Base-by-base conservation (phyloP, 2,797 vertebrate species). In the Channa striata region DNA sequence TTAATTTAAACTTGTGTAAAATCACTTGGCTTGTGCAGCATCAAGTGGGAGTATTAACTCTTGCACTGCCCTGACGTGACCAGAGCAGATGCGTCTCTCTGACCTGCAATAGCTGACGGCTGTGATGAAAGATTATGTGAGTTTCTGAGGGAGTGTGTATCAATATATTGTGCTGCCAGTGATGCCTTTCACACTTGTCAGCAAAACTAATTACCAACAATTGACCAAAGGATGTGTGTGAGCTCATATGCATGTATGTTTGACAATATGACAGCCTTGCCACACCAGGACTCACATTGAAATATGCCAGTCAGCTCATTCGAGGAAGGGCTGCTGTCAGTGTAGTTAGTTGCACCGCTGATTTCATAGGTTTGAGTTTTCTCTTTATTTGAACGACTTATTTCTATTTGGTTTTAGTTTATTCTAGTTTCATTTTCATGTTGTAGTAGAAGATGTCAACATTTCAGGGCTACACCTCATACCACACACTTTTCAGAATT, bases 101-200 rank as follows among this genome's bases (percentile, higher is more conserved):
- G 49, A 70, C 66, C 66, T 58, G 63, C 8, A 17, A 48, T 33
- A 68, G 61, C 42, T 36, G 37, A 44, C 66, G 50, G 21, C 30
- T 19, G 19, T 61, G 62, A 53, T 61, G 59, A 80, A 68, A 72
- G 60, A 44, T n/a, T 57, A 10, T 54, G 64, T 59, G 36, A 57
- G 37, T 19, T 49, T n/a, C 51, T 42, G 44, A 33, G 42, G 19
- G 19, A 19, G 43, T 44, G 51, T 47, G 50, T 76, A 79, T 84
- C 39, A 33, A 72, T 78, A 74, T 62, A 72, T 59, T 60, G 58
- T 39, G 44, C 76, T 68, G 64, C 61, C 50, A 81, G 54, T 77
- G 80, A 88, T 66, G 81, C 78, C 77, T 82, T 87, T 91, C 88
- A 91, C 88, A 90, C 88, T 85, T 90, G 86, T 90, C 87, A 89